Evolutionary conservation across 2,888 invertebrate genomes (phyloP), one percentile per base, ranked within the genome.

Genomic region (Caenorhabditis panamensis): DNA sequence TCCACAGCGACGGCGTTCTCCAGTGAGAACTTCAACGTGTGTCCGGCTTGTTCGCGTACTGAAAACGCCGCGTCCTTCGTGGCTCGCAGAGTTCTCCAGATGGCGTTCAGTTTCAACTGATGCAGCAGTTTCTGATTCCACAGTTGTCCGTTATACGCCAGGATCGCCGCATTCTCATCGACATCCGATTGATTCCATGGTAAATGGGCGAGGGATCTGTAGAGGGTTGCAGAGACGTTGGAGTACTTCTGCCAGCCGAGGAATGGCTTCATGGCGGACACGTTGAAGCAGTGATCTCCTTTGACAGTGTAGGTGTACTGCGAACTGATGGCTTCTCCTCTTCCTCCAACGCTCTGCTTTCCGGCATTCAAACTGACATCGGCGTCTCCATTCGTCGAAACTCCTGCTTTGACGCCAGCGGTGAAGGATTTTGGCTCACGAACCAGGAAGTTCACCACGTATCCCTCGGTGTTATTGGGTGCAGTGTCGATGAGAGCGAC

Each of bases 401-500:
- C 84, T 3, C 90, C 89, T 36, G 87, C 80, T 66, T 89, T 90
- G 6, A 87, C 86, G 41, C 88, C 89, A 9, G 87, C 81, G 9
- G 82, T 83, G 80, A 82, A 89, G 0, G 69, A 78, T 67, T 85
- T 88, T 6, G 94, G 91, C 92, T 98, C 97, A 68, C 94, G 93
- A 49, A 96, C 96, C 85, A 94, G 94, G 90, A 96, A 96, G 22
- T 95, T 95, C 44, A 96, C 94, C 94, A 95, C 92, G 61, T 91
- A 82, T 58, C 87, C 83, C 58, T 88, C 73, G 18, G 59, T 77
- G 3, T 81, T 76, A 0, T 77, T 72, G 93, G 96, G 95, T 67
- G 95, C 95, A 5, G 95, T 95, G 91, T 98, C 97, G 82, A 98
- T 95, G 83, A 94, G 94, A 20, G 97, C 94, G 2, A 94, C 94